Conservation (phyloP, 2,113 vertebrate species). For the Beaufortia kweichowensis region DNA sequence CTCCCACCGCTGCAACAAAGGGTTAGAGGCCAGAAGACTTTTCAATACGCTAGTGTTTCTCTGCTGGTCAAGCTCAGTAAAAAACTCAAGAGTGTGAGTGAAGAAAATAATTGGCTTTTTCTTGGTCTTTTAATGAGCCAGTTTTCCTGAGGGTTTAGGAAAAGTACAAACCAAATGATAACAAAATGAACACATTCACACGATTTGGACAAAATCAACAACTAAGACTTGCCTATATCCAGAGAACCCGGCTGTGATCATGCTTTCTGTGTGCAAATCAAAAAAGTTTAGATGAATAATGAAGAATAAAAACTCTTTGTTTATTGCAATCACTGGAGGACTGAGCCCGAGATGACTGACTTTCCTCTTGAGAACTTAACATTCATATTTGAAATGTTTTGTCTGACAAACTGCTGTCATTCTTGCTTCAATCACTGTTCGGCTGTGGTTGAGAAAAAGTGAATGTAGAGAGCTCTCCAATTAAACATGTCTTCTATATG, state of each 20-base stretch:
- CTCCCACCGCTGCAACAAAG: neutral
- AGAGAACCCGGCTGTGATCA: slow-evolving; percentile 6
- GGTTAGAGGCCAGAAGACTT: slow-evolving; percentile 52
- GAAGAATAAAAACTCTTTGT: neutral
- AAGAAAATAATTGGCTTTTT: slow-evolving; percentile 29
- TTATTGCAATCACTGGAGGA: neutral
- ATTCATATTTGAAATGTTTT: neutral
- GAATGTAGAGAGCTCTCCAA: slow-evolving; percentile 28
- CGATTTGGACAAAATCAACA: neutral
- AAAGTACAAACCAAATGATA: neutral
- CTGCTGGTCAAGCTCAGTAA: neutral
- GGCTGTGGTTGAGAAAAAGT: slow-evolving; percentile 2
- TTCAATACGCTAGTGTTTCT: neutral
- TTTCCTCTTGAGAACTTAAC: neutral
- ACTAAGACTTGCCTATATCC: neutral
- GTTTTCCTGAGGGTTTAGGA: neutral
- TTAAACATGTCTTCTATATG: slow-evolving; percentile 36
- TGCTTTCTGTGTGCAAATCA: neutral
- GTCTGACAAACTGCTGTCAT: neutral
- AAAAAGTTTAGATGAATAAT: neutral
- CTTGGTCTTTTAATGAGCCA: slow-evolving; percentile 20
- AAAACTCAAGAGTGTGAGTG: neutral
- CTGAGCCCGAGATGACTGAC: neutral
- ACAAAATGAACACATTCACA: neutral
- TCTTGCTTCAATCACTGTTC: neutral